phyloP scores from a whole-genome alignment of 1,140 invertebrate species.

The Aphaenogaster rudis region DNA sequence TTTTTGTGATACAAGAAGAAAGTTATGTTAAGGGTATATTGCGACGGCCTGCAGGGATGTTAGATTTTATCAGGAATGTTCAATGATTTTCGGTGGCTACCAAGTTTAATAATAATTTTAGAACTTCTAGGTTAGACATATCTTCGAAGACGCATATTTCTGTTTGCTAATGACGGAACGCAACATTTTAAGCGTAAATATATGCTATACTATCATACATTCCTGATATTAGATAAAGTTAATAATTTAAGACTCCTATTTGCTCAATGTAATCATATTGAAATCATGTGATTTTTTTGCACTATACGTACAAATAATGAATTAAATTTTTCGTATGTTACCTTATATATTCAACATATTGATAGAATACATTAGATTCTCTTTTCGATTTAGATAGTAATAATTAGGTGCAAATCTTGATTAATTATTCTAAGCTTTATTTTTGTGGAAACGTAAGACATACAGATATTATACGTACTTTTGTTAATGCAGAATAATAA shows the following conservation, averaged over 20 bases:
- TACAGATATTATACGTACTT: background rate
- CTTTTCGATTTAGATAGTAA: background rate
- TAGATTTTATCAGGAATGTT: slow-evolving; percentile 41
- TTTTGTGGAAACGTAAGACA: background rate
- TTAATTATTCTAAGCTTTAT: background rate
- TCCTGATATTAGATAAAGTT: slow-evolving; percentile 35
- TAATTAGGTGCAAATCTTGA: background rate
- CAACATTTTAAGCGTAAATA: slow-evolving; percentile 1
- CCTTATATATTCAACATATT: background rate
- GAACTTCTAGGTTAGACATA: background rate
- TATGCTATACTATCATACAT: slow-evolving; percentile 29
- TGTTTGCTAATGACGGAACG: background rate
- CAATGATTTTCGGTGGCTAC: background rate
- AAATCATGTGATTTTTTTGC: background rate
- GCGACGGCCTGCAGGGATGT: background rate
- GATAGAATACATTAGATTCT: background rate
- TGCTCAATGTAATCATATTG: background rate
- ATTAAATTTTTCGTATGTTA: background rate
- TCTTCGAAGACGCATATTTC: background rate
- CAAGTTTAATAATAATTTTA: slow-evolving; percentile 22
- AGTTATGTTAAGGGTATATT: background rate
- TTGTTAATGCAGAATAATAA: background rate
- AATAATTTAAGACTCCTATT: slow-evolving; percentile 19
- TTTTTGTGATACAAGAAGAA: slow-evolving; percentile 17
- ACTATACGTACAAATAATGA: background rate